These are phyloP conservation scores for Ceyx cyanopectus DNA, from an alignment of 2,113 vertebrate species.

Conservation along the genomic window DNA sequence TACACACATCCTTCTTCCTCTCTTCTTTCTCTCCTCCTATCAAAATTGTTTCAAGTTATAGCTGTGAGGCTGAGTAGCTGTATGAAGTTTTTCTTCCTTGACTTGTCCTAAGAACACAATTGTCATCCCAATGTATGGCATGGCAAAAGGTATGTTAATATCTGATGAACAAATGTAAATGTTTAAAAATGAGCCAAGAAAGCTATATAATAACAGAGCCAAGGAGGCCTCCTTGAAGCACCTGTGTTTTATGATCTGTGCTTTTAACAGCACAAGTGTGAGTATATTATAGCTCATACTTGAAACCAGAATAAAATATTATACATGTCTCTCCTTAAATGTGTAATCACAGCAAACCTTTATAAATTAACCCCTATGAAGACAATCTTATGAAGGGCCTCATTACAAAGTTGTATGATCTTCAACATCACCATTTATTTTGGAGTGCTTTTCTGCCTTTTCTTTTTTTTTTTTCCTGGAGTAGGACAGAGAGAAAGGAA, in stretches of 20 bases:
- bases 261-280: not conserved
- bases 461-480: not conserved
- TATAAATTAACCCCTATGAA: not conserved
- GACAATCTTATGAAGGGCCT: not conserved
- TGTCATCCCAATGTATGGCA: not conserved
- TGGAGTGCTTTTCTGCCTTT: not conserved
- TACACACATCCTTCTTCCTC: not conserved
- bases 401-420: not conserved
- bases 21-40: conserved; percentile 7
- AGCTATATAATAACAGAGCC: not conserved
- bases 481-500: not conserved
- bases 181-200: conserved; percentile 42
- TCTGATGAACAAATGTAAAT: conserved; percentile 48
- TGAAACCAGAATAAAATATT: conserved; percentile 28
- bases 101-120: not conserved
- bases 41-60: conserved; percentile 7
- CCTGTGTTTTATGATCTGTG: conserved; percentile 32
- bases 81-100: not conserved
- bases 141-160: conserved; percentile 17
- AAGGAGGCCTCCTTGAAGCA: not conserved
- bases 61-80: not conserved
- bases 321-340: not conserved
- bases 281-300: not conserved
- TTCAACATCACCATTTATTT: not conserved
- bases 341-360: not conserved